These are phyloP conservation scores for Potamilus streckersoni DNA, from an alignment of 1,140 invertebrate species.

Conservation along the genomic window DNA sequence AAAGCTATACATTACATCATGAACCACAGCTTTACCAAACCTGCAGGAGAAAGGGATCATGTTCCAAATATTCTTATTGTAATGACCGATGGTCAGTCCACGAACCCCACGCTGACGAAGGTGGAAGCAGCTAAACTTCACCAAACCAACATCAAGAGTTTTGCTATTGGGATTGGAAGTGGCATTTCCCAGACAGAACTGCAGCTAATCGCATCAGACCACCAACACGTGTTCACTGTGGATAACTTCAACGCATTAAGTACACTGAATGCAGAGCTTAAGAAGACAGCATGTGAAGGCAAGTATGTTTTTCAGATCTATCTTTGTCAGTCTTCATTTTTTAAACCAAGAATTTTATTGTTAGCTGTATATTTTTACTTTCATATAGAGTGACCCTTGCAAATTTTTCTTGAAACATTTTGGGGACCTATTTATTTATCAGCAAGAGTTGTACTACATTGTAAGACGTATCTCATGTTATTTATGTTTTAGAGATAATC, in stretches of 20 bases:
- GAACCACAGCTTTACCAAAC: conserved; percentile 13
- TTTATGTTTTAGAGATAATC: too few relatives aligned
- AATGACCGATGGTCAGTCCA: conserved; percentile 37
- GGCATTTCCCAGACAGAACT: conserved; percentile 18
- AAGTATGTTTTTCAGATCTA: not conserved
- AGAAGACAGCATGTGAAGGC: conserved; percentile 16
- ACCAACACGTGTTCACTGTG: conserved; percentile 28
- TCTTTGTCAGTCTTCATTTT: too few relatives aligned
- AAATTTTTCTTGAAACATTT: too few relatives aligned
- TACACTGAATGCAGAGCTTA: conserved; percentile 3
- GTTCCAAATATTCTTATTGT: conserved; percentile 31
- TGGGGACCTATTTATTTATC: too few relatives aligned
- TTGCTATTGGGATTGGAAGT: conserved; percentile 35
- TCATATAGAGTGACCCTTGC: too few relatives aligned
- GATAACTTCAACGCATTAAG: conserved; percentile 15
- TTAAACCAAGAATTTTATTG: too few relatives aligned
- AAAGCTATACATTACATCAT: conserved; percentile 23
- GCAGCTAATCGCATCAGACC: conserved; percentile 24
- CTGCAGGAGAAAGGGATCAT: conserved; percentile 18
- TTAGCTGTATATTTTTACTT: too few relatives aligned
- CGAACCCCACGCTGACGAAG: conserved; percentile 6
- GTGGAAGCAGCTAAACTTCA: conserved; percentile 15
- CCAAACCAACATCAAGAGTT: conserved; percentile 11
- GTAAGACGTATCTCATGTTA: too few relatives aligned
- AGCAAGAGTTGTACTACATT: too few relatives aligned